These are phyloP conservation scores for Drosophila lini DNA, from an alignment of 1,140 invertebrate species.

Conservation along the genomic window DNA sequence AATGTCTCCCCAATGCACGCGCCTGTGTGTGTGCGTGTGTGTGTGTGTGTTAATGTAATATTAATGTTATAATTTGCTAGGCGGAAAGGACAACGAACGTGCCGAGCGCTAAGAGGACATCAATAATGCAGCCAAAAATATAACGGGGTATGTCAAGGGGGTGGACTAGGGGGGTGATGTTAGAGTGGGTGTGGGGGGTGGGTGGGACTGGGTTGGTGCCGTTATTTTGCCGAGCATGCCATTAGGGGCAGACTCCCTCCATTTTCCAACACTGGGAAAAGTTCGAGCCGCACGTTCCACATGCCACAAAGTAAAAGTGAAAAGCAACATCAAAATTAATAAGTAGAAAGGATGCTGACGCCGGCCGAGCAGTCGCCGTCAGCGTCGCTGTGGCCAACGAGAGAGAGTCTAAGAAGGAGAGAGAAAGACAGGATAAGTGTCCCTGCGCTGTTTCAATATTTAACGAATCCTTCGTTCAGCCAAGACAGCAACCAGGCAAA, in stretches of 20 bases:
- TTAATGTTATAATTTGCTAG: conserved; percentile 79
- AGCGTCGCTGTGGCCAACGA: conserved; percentile 18
- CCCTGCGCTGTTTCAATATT: conserved; percentile 70
- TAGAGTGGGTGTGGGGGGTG: conserved; percentile 1
- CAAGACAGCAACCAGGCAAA: conserved; percentile 32
- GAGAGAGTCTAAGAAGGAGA: conserved; percentile 3
- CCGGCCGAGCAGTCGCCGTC: conserved; percentile 34
- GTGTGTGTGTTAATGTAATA: conserved; percentile 77
- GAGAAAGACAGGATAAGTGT: conserved; percentile 33
- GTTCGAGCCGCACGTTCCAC: conserved; percentile 56
- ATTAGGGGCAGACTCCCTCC: conserved; percentile 20
- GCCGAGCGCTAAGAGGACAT: conserved; percentile 47
- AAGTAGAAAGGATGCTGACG: conserved; percentile 78
- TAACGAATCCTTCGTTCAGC: conserved; percentile 69
- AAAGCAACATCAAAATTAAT: conserved; percentile 82
- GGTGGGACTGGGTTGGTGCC: not conserved
- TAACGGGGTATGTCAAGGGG: conserved; percentile 27
- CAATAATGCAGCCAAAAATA: conserved; percentile 69
- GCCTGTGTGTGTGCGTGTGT: conserved; percentile 24
- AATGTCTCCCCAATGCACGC: conserved; percentile 76
- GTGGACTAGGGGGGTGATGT: not conserved
- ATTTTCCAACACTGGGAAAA: conserved; percentile 38
- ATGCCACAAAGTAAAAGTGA: conserved; percentile 82
- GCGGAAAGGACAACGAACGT: conserved; percentile 54
- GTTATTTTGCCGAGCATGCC: conserved; percentile 16